Evolutionary conservation across 23 tunicate species (phyloP), one percentile per base, ranked within the genome.

Genomic region (Phallusia fumigata): DNA sequence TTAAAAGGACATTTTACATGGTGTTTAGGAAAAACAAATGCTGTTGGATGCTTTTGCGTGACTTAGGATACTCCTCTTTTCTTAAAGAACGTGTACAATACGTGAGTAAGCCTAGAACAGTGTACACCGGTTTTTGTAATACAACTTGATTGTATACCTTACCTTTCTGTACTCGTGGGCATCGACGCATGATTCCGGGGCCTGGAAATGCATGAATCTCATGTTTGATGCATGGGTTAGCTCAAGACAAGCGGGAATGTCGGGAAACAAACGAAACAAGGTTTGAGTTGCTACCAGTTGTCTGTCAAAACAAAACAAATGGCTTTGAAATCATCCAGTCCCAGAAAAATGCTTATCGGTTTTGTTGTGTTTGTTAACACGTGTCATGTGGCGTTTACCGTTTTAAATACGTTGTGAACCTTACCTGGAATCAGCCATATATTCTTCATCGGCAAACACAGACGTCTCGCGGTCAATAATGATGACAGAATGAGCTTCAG

Each of bases 401-500:
- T n/a, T n/a, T n/a, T n/a, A n/a, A n/a, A n/a, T n/a, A n/a, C n/a
- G n/a, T n/a, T n/a, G n/a, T n/a, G n/a, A n/a, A n/a, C n/a, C n/a
- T 69, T 79, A 94, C 98, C 93, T 88, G n/a, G 99, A 95, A 80
- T 97, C 99, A 5, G 99, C 99, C 99, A 97, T 97, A 65, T 97
- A 88, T 78, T 88, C 99, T 64, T 96, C 99, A 30, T 97, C 95
- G 0, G 99, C 99, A 75, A 84, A 78, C 81, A 92, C 84, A 13
- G 99, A 97, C 53, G 99, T 84, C 53, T 90, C 95, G 33, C 99
- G 81, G 82, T 97, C 97, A 44, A 97, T 75, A 22, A 97, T 97
- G 36, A 97, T 97, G 33, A 97, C 90, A 10, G 89, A 65, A 50
- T 92, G 95, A 2, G 99, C 97, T 72, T 90, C 76, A 53, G 83